Percentiles rank a stretch among this genome's conserved stretches.
Conservation (phyloP, 2,888 invertebrate species). For the Leptopilina syphax region DNA sequence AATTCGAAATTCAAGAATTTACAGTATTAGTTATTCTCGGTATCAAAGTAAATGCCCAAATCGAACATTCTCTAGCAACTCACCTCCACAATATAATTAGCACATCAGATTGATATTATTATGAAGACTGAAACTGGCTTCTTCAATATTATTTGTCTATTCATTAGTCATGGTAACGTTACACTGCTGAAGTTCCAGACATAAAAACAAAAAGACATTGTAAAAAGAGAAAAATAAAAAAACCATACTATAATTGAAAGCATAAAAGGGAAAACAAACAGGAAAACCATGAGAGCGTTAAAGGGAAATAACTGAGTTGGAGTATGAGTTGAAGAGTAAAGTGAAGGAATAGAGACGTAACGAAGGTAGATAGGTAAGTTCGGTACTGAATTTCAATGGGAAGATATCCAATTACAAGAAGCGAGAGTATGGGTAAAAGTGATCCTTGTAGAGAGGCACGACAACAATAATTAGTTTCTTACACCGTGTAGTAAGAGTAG, state of each 20-base stretch:
- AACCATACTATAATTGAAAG: conserved; percentile 28
- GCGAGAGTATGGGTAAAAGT: conserved; percentile 41
- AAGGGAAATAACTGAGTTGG: conserved; percentile 23
- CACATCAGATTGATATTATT: no score
- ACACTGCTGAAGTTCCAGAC: not conserved
- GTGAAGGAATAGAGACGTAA: conserved; percentile 37
- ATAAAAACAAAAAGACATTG: not conserved
- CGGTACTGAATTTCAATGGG: conserved; percentile 54
- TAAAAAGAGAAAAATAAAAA: not conserved
- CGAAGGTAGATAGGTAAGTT: conserved; percentile 51
- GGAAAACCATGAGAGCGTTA: conserved; percentile 29
- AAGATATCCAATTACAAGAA: conserved; percentile 56
- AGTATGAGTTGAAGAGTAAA: not conserved
- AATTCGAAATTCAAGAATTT: no score
- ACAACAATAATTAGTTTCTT: conserved; percentile 33
- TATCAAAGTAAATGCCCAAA: no score
- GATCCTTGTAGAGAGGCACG: conserved; percentile 41
- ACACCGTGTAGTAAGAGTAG: conserved; percentile 4
- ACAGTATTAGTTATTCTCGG: no score
- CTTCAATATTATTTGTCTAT: no score
- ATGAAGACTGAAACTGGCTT: no score
- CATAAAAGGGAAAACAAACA: conserved; percentile 28
- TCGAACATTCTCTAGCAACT: no score
- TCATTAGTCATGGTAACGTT: no score
- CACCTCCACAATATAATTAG: no score